Evolutionary conservation across 1,140 invertebrate genomes (phyloP).

Genomic region (Venturia canescens): DNA sequence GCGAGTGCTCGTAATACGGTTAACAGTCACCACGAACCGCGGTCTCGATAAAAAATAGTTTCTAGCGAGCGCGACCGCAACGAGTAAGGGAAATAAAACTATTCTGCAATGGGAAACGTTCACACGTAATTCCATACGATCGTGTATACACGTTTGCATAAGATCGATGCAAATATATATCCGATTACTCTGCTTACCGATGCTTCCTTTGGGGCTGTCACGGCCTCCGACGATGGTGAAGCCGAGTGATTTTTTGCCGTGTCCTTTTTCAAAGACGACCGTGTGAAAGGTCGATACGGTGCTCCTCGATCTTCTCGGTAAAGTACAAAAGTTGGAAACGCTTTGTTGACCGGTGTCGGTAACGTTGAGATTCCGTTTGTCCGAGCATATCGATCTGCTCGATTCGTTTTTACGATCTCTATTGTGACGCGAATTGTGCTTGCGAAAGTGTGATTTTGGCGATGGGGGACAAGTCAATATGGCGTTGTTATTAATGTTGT

Average conservation of each 20-base stretch:
- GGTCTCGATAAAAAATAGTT: too few relatives aligned
- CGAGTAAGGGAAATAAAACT: too few relatives aligned
- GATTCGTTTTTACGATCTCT: slow-evolving; percentile 65
- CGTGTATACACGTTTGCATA: too few relatives aligned
- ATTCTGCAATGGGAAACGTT: too few relatives aligned
- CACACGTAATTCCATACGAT: too few relatives aligned
- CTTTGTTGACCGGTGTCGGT: slow-evolving; percentile 71
- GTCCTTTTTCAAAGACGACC: slow-evolving; percentile 89
- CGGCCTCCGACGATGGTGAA: slow-evolving; percentile 95
- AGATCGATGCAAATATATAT: neutral
- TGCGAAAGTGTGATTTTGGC: slow-evolving; percentile 72
- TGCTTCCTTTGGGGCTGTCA: slow-evolving; percentile 91
- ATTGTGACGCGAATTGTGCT: slow-evolving; percentile 66
- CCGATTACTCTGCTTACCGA: slow-evolving; percentile 77
- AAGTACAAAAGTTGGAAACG: slow-evolving; percentile 83
- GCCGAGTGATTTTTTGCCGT: slow-evolving; percentile 89
- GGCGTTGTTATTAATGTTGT: slow-evolving; percentile 22
- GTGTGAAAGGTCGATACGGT: slow-evolving; percentile 84
- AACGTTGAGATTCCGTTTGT: slow-evolving; percentile 56
- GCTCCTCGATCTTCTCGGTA: slow-evolving; percentile 82
- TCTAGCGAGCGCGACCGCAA: too few relatives aligned
- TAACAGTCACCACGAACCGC: too few relatives aligned
- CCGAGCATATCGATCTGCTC: slow-evolving; percentile 63
- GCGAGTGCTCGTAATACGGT: too few relatives aligned
- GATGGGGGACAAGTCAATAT: slow-evolving; percentile 69